Percentiles rank a stretch among this genome's conserved stretches.
phyloP scores from a whole-genome alignment of 2,113 vertebrate genomes.

The Dolichotis patagonum region DNA sequence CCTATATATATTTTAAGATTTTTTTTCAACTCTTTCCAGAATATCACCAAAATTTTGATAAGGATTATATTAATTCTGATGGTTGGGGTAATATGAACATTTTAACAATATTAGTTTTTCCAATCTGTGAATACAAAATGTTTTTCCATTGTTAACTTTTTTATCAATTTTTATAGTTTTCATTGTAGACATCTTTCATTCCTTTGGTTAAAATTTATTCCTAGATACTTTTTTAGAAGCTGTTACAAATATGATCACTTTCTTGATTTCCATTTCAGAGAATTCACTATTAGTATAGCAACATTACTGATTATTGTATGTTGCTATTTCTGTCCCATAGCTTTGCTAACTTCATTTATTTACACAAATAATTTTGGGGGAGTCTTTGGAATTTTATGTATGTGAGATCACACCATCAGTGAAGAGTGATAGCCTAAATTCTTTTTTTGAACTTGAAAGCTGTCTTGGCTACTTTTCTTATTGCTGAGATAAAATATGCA shows the following conservation, averaged over 20 bases:
- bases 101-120: background rate
- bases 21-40: background rate
- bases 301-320: background rate
- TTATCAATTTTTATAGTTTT: background rate
- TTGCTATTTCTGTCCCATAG: background rate
- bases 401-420: background rate
- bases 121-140: background rate
- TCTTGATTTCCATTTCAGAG: background rate
- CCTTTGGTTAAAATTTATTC: background rate
- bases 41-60: background rate
- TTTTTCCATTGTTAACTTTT: background rate
- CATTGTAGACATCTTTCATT: background rate
- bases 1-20: background rate
- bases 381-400: background rate
- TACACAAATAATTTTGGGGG: background rate
- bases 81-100: background rate
- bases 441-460: background rate
- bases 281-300: background rate
- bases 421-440: background rate
- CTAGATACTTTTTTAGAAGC: background rate
- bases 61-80: background rate
- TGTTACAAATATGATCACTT: background rate
- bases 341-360: background rate
- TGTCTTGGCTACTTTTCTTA: background rate
- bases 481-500: background rate